Evolutionary conservation across 2,113 vertebrate species (phyloP), one percentile per base, ranked within the genome.

Genomic region (Pseudonaja textilis): DNA sequence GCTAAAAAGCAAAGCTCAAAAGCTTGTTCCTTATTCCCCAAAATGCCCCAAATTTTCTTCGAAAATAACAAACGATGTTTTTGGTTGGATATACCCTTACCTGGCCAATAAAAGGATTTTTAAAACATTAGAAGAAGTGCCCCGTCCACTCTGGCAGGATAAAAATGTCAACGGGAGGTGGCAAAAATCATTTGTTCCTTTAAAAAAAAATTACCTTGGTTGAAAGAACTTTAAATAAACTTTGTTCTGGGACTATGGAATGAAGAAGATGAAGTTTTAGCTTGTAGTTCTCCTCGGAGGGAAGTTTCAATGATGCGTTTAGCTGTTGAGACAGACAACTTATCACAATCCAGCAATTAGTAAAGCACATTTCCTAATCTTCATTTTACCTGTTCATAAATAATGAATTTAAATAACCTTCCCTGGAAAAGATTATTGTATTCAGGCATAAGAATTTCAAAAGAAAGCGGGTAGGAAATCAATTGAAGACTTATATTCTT

Each of bases 141-240:
- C 69, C 29, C 2, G 16, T 3, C 69, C n/a, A 18, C 14, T 74
- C 34, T 20, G 29, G 14, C 56, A 89, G 4, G 39, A 74, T 54
- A 90, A 16, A 39, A 85, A 55, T 57, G 3, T 59, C 25, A 47
- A n/a, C 26, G 3, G 12, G 20, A 12, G 16, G 16, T 87, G 25
- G 22, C 26, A 25, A 91, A 91, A 87, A 47, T 61, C 26, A 96
- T 85, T 81, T 89, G 89, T 26, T 88, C 3, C 96, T 95, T 94
- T 14, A 2, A 5, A 91, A 94, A 93, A 92, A 81, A 81, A 56
- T 92, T 97, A 99, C 99, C 98, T 99, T 99, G 93, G 99, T 99
- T 94, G 98, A 98, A 96, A 99, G 98, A 95, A 99, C 96, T 98
- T 97, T 99, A 97, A 98, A 99, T 18, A 91, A 98, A 98, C 99